A percentile compares a stretch with the other conserved stretches of the same genome.
Evolutionary conservation across 2,888 invertebrate species (phyloP).

Genomic region (Patella caerulea): DNA sequence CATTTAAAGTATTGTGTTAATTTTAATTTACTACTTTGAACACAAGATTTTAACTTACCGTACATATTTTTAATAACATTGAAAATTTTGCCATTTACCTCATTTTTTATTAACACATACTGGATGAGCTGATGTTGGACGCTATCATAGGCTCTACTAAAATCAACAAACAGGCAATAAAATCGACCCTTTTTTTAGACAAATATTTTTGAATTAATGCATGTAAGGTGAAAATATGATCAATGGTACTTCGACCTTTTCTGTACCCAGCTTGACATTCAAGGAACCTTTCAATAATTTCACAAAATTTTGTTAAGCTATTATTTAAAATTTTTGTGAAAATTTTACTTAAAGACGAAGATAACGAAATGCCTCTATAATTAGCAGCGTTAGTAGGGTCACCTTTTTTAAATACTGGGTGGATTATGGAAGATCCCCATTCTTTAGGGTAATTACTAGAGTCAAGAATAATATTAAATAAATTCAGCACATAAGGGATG

Average conservation of each 20-base stretch:
- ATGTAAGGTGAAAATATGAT: neutral
- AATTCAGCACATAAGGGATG: too few relatives aligned
- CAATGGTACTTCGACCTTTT: neutral
- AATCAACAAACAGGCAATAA: neutral
- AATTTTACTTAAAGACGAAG: neutral
- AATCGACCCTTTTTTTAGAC: neutral
- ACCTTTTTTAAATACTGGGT: too few relatives aligned
- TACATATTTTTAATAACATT: conserved; percentile 1
- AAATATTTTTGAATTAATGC: neutral
- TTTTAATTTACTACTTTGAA: neutral
- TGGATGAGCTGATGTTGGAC: neutral
- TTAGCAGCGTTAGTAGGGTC: neutral
- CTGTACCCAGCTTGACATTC: neutral
- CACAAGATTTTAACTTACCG: conserved; percentile 12
- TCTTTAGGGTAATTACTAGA: too few relatives aligned
- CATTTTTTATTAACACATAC: conserved; percentile 12
- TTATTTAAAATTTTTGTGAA: neutral
- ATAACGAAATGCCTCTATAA: neutral
- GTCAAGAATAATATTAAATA: too few relatives aligned
- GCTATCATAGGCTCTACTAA: neutral
- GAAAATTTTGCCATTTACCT: conserved; percentile 8
- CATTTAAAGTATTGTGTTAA: conserved; percentile 15
- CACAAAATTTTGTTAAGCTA: neutral
- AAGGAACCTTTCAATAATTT: neutral
- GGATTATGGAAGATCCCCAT: too few relatives aligned